Evolutionary conservation across 2,888 invertebrate species (phyloP).

Genomic region (Lasiommata megera): DNA sequence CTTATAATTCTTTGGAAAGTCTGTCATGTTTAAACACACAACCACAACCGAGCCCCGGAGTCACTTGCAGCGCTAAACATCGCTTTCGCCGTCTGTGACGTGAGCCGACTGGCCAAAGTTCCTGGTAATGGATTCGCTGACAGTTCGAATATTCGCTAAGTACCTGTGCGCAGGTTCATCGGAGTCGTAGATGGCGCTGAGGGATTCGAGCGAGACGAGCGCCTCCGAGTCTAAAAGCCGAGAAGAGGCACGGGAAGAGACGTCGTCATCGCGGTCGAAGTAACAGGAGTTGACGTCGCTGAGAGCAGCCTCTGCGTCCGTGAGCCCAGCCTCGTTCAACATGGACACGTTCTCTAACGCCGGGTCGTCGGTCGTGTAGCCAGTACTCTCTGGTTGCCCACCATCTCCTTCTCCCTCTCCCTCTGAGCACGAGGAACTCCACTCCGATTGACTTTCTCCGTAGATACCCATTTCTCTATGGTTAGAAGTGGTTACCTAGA

Average conservation of each 20-base stretch:
- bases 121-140: constrained; percentile 88
- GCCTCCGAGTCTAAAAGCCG: constrained; percentile 90
- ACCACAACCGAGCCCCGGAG: not conserved
- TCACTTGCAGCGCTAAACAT: constrained; percentile 69
- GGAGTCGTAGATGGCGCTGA: constrained; percentile 91
- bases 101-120: constrained; percentile 87
- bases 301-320: constrained; percentile 93
- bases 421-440: constrained; percentile 85
- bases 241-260: constrained; percentile 92
- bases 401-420: constrained; percentile 73
- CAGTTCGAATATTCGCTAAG: constrained; percentile 87
- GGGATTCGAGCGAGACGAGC: constrained; percentile 88
- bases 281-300: constrained; percentile 93
- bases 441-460: constrained; percentile 90
- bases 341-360: constrained; percentile 92
- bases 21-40: constrained; percentile 41
- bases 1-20: constrained; percentile 42
- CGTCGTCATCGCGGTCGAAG: constrained; percentile 87
- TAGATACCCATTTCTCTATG: constrained; percentile 70
- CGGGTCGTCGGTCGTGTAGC: constrained; percentile 93
- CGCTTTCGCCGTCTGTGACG: constrained; percentile 85
- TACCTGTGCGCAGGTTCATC: constrained; percentile 84
- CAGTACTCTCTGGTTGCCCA: constrained; percentile 85
- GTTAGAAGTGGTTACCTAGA: constrained; percentile 61
- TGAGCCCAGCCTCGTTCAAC: constrained; percentile 91